Base-by-base conservation (phyloP, 2,888 invertebrate species). In the Nephrotoma flavescens region DNA sequence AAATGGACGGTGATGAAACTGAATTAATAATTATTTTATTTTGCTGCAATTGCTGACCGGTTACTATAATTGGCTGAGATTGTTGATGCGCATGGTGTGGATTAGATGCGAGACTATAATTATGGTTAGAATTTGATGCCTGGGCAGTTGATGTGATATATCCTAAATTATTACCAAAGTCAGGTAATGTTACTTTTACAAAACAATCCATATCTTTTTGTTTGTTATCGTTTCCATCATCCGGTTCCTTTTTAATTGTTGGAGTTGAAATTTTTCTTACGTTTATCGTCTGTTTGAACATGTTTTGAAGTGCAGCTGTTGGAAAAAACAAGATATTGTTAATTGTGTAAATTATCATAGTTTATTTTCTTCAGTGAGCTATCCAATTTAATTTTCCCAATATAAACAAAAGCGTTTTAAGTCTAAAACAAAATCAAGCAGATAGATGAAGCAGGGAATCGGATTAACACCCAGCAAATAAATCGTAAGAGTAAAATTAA, bases 21-120 rank as follows among this genome's bases (percentile, higher is more conserved):
- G 88, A 90, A 83, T 91, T 91, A 3, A 91, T 88, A 86, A 90
- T 91, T 86, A 91, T 90, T 88, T 91, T 91, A 89, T 91, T 91
- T 87, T 89, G 89, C 86, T 89, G 89, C 83, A 90, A 90, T 87
- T 89, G 89, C 87, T 89, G 89, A 57, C 89, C 88, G 86, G 91
- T 91, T 19, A 91, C 90, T 6, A 90, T 91, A 31, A 91, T 90
- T 31, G 91, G 91, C 41, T 91, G 90, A n/a, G 90, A 89, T 41
- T 86, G 84, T 86, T 85, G 85, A 41, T 71, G 71, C 19, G 71
- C 6, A 71, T 71, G 71, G 11, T 41, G 71, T 42, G 71, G 41
- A 6, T 47, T 86, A 2, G 91, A 89, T 12, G 91, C 91, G 86
- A 92, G 87, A 87, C 91, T 92, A 86, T 92, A 92, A 87, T 92